These are phyloP conservation scores for Saccostrea glomerata DNA, from an alignment of 1,140 invertebrate species.

Conservation along the genomic window DNA sequence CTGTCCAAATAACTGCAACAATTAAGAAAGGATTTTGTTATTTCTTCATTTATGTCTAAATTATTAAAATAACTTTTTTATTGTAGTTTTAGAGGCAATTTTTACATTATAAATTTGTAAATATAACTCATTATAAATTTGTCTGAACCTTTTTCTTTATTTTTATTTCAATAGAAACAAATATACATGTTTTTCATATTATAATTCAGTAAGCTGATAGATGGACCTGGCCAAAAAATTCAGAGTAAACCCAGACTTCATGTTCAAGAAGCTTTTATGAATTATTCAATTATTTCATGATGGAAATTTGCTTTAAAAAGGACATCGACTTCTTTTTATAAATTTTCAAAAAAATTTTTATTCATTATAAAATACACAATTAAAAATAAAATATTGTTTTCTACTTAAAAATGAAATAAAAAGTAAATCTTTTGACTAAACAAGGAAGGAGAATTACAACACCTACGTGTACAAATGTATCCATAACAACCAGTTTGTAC, in stretches of 20 bases:
- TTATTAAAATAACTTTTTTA: no score
- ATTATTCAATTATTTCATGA: not conserved
- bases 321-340: not conserved
- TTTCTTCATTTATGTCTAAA: no score
- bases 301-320: not conserved
- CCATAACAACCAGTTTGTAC: constrained; percentile 70
- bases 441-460: not conserved
- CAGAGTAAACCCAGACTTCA: no score
- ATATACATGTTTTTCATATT: no score
- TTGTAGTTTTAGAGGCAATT: no score
- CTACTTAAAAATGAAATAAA: not conserved
- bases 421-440: no score
- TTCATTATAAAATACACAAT: not conserved
- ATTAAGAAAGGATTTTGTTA: not conserved
- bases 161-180: no score
- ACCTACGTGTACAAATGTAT: constrained; percentile 68
- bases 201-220: not conserved
- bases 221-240: not conserved
- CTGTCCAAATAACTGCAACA: not conserved
- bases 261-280: not conserved
- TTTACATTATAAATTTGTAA: no score
- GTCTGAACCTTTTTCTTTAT: no score
- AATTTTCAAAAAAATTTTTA: no score
- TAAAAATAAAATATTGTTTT: not conserved
- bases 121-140: no score